These are phyloP conservation scores for Coluber constrictor DNA, from an alignment of 2,797 vertebrate species.

Conservation along the genomic window DNA sequence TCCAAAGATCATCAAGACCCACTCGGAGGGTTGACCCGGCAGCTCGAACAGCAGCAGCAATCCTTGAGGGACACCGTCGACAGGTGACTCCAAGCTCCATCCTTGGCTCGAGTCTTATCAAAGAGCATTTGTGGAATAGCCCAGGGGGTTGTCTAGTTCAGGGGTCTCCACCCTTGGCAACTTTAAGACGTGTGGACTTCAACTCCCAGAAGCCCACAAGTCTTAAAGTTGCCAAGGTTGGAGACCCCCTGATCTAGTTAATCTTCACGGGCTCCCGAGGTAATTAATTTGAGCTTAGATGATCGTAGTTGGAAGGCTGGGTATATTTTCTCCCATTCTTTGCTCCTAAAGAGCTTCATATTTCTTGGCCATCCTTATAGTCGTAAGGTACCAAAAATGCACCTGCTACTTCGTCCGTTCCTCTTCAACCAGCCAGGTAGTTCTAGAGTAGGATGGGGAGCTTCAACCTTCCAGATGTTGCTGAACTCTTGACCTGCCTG, in stretches of 20 bases:
- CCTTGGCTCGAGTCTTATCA: neutral
- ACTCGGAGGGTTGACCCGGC: conserved; percentile 72
- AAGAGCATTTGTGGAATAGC: neutral
- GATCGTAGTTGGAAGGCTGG: neutral
- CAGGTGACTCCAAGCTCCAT: conserved; percentile 70
- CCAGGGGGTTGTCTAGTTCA: neutral
- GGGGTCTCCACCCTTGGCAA: too few relatives aligned
- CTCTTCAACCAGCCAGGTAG: neutral
- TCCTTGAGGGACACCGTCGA: conserved; percentile 71
- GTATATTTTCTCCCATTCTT: neutral
- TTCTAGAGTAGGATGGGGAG: neutral
- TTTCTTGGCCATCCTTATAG: neutral
- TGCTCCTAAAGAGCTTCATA: neutral
- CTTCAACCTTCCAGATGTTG: neutral
- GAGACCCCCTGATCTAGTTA: neutral
- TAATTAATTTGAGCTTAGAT: neutral
- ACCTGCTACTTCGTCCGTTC: too few relatives aligned
- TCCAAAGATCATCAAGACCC: conserved; percentile 63
- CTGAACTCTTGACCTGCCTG: neutral
- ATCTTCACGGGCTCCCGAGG: neutral
- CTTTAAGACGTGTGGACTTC: neutral
- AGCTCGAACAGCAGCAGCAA: conserved; percentile 68
- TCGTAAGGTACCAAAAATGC: neutral
- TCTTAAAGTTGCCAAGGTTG: neutral
- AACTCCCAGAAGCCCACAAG: neutral